Evolutionary conservation across 2,113 vertebrate species (phyloP), one percentile per base, ranked within the genome.

Genomic region (Cyanistes caeruleus): DNA sequence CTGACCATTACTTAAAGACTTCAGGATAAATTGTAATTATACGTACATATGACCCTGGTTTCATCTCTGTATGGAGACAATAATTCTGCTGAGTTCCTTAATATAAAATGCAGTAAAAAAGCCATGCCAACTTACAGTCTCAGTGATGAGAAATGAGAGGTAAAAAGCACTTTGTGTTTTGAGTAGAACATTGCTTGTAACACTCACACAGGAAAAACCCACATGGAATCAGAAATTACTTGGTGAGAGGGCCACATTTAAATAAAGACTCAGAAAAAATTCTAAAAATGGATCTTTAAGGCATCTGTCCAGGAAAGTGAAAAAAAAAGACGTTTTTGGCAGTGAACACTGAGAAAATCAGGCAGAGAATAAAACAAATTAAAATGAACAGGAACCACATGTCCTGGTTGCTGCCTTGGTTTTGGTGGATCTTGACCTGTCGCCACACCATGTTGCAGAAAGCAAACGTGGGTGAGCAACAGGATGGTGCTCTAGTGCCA

Each of bases 291-390:
- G 35, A 88, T 76, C 67, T 87, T 58, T 31, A 83, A 55, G 75
- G 90, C 79, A 67, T 55, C 70, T 58, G 46, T 90, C 84, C 89
- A 93, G 27, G 55, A 80, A 90, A 69, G 37, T 15, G 72, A 86
- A 91, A n/a, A n/a, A n/a, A 85, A 94, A 95, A 83, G 4, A 73
- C 3, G 22, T 55, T 85, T 82, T 88, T 93, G 92, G 91, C 87
- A 88, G 58, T 7, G 30, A 80, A 30, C n/a, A 23, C 51, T 22
- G 46, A 63, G 52, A 73, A 94, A 90, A 73, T 13, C 27, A 65
- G 7, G 31, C 27, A n/a, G 51, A 1, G 10, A 77, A 79, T 51
- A 43, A 67, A 82, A 73, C 31, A 46, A 65, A 87, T 69, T 46
- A 76, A 87, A 91, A 74, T 13, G 0, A 84, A 18, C 23, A 72